These are phyloP conservation scores for Hemibagrus wyckioides DNA, from an alignment of 2,113 vertebrate genomes.

Conservation along the genomic window DNA sequence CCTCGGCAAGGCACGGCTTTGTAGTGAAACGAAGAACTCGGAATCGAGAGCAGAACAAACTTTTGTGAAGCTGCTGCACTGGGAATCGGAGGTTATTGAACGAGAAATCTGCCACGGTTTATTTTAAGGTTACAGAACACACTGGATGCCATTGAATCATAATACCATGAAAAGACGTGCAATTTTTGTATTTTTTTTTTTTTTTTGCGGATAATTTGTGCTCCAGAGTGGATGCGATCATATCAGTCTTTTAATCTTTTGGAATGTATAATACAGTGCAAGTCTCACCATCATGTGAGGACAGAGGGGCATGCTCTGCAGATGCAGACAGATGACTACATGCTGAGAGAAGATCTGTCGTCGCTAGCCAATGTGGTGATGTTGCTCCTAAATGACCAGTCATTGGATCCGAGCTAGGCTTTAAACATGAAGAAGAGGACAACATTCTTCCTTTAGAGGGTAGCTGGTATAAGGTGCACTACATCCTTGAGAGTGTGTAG, in stretches of 20 bases:
- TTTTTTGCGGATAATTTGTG: constrained; percentile 31
- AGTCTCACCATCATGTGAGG: constrained; percentile 45
- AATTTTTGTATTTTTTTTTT: too few species aligned
- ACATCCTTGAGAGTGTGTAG: constrained; percentile 25
- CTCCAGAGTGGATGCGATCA: constrained; percentile 34
- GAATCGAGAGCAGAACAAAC: constrained; percentile 55
- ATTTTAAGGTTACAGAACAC: constrained; percentile 47
- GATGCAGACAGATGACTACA: constrained; percentile 58
- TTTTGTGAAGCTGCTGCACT: constrained; percentile 44
- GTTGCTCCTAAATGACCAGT: constrained; percentile 33
- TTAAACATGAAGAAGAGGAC: not conserved
- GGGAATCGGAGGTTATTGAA: constrained; percentile 53
- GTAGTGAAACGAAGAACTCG: constrained; percentile 60
- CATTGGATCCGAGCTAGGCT: constrained; percentile 4
- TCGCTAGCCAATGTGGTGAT: constrained; percentile 58
- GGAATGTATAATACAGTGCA: constrained; percentile 46
- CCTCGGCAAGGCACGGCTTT: constrained; percentile 62
- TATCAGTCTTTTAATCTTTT: constrained; percentile 47
- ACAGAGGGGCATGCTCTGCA: constrained; percentile 33
- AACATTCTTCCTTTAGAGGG: constrained; percentile 26
- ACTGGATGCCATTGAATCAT: constrained; percentile 36
- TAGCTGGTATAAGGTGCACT: constrained; percentile 30
- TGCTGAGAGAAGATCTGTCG: constrained; percentile 55
- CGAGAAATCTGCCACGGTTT: constrained; percentile 46
- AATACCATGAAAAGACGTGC: constrained; percentile 33